Evolutionary conservation across 1,140 invertebrate species (phyloP), one percentile per base, ranked within the genome.

Genomic region (Nasonia giraulti): DNA sequence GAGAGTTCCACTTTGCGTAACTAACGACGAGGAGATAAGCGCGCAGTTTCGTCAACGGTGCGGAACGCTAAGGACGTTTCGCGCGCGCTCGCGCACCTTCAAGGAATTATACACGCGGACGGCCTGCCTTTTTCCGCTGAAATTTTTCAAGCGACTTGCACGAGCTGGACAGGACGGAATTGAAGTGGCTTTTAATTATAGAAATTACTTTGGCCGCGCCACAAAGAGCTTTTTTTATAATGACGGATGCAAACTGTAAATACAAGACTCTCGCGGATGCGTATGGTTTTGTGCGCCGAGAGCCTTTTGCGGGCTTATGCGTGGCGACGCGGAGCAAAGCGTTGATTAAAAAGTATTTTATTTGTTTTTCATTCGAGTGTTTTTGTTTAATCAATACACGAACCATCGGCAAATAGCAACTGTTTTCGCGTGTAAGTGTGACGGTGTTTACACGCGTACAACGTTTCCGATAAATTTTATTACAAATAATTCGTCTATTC

Each of bases 11-110:
- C 33, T 86, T 62, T 75, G 88, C 86, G 86, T 88, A 89, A 88
- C 86, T 90, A 89, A 89, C 84, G 85, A 87, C 86, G 83, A 87
- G 80, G 78, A 89, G 89, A 89, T 90, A 89, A 90, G 89, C 87
- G 89, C 87, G 12, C 80, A 87, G 87, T 83, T 82, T 50, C 55
- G 85, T 85, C 88, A 89, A 88, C 88, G 85, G 87, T 79, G 88
- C 85, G 88, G 86, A 89, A 89, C 89, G 85, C 75, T 23, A 81
- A 80, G 78, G 85, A 89, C 85, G 87, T 89, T 90, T 86, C 79
- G 86, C 31, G 37, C 4, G 33, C 33, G 33, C 33, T 37, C 2
- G 86, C 85, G 88, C 68, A 66, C 82, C 84, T 87, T 85, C 86
- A 4, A 27, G 71, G 71, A 82, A 82, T 82, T 75, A 75, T 66